phyloP scores from a whole-genome alignment of 2,888 invertebrate species.

The Ophion obscuratus region DNA sequence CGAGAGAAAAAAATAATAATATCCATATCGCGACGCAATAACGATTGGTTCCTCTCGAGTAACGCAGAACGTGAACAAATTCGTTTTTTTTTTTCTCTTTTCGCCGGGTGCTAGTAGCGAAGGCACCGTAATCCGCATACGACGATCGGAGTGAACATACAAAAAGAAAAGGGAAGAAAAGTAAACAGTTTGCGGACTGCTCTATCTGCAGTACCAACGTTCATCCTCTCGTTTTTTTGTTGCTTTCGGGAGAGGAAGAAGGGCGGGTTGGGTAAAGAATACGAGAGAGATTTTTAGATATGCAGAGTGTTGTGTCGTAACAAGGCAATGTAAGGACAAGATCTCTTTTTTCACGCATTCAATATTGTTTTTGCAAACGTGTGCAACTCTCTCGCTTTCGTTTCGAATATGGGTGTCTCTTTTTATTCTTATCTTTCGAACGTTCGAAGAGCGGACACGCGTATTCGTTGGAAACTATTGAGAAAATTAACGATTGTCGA shows the following conservation, averaged over 20 bases:
- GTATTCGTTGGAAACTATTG: slow-evolving; percentile 66
- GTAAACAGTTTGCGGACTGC: slow-evolving; percentile 11
- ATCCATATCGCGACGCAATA: slow-evolving; percentile 30
- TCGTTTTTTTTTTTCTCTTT: slow-evolving; percentile 6
- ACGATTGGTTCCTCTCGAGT: slow-evolving; percentile 16
- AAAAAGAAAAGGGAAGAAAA: slow-evolving; percentile 25
- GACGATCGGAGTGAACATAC: slow-evolving; percentile 35
- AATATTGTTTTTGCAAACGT: slow-evolving; percentile 48
- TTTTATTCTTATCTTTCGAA: slow-evolving; percentile 23
- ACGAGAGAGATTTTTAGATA: slow-evolving; percentile 67
- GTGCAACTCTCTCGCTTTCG: slow-evolving; percentile 32
- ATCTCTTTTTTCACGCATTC: slow-evolving; percentile 55
- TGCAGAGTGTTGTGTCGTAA: slow-evolving; percentile 64
- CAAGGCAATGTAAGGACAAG: slow-evolving; percentile 65
- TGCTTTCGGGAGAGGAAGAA: neutral
- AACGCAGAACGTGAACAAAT: slow-evolving; percentile 39
- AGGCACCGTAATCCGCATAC: neutral
- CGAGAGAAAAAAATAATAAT: slow-evolving; percentile 10
- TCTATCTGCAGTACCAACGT: slow-evolving; percentile 33
- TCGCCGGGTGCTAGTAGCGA: neutral
- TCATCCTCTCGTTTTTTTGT: slow-evolving; percentile 40
- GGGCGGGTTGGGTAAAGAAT: slow-evolving; percentile 51
- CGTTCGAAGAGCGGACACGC: slow-evolving; percentile 35
- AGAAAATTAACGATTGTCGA: slow-evolving; percentile 74
- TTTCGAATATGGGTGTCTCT: slow-evolving; percentile 33